phyloP scores from a whole-genome alignment of 2,113 vertebrate species.

The Pitta sordida region DNA sequence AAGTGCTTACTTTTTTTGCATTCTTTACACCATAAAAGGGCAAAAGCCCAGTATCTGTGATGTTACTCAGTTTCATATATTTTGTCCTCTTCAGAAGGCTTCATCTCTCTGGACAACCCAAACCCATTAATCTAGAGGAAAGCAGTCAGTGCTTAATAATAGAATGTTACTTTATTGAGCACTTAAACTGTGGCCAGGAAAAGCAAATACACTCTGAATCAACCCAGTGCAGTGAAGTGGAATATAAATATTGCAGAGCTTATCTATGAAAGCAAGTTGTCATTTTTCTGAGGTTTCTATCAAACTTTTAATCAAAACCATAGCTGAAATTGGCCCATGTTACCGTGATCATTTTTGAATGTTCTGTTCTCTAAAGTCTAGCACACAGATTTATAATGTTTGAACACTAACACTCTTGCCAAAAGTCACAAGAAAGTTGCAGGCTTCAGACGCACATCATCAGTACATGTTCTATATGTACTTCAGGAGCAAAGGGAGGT shows the following conservation, averaged over 20 bases:
- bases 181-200: slow-evolving; percentile 29
- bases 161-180: slow-evolving; percentile 21
- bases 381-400: slow-evolving; percentile 37
- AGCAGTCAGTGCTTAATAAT: slow-evolving; percentile 41
- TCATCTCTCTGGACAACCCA: slow-evolving; percentile 1
- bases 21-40: neutral
- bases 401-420: slow-evolving; percentile 14
- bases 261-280: slow-evolving; percentile 41
- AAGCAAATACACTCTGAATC: slow-evolving; percentile 38
- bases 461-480: neutral
- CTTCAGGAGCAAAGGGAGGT: slow-evolving; percentile 21
- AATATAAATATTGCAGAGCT: slow-evolving; percentile 30
- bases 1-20: neutral
- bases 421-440: slow-evolving; percentile 47
- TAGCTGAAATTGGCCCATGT: neutral
- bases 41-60: neutral
- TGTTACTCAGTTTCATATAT: neutral
- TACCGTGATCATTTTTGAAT: slow-evolving; percentile 20
- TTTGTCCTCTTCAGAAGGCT: slow-evolving; percentile 21
- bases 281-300: slow-evolving; percentile 56
- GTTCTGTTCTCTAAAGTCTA: slow-evolving; percentile 25
- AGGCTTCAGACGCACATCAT: slow-evolving; percentile 36
- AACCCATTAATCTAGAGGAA: slow-evolving; percentile 17
- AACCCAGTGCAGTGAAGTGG: neutral
- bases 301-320: slow-evolving; percentile 53